Evolutionary conservation across 2,888 invertebrate genomes (phyloP), one percentile per base, ranked within the genome.

Genomic region (Pterobdella sp.): DNA sequence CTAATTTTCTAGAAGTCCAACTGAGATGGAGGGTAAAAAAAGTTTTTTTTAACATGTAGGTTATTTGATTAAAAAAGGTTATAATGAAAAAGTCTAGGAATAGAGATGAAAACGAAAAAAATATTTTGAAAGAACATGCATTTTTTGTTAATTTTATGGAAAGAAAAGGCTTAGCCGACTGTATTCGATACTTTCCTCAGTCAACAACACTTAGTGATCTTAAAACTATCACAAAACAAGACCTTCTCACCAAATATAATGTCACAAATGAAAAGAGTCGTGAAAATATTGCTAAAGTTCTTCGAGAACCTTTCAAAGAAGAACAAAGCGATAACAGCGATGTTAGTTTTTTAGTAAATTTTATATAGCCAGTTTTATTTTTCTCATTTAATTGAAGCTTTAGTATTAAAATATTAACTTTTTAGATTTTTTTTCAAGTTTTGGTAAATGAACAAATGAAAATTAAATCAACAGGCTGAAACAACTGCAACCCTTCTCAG

Each of bases 111-210:
- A 37, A 37, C 34, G 75, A 75, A 36, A 74, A 74, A 60, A 77
- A 77, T 73, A 73, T 74, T n/a, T 52, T 77, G 22, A 68, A 75
- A n/a, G 77, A 77, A 31, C 77, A 77, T 75, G 77, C 77, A n/a
- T 69, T 77, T 22, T 82, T 82, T 78, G 79, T 81, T 35, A 80
- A 81, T 56, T 82, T 80, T 74, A 77, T 82, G 77, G 79, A 81
- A 73, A 76, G 79, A 65, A 76, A 78, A 67, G 79, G 79, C 4
- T 78, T 82, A 34, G 80, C 78, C 4, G 78, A 80, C 26, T 81
- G 79, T 75, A 77, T 81, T n/a, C 80, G 79, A 73, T 79, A 80
- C 73, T 81, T 82, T 60, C 82, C 81, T n/a, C 77, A 80, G 3
- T 79, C 79, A 69, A 81, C 81, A 81, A 80, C 82, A 14, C 76